Conservation (phyloP, 2,888 invertebrate species). For the Cataglyphis altisquamis region DNA sequence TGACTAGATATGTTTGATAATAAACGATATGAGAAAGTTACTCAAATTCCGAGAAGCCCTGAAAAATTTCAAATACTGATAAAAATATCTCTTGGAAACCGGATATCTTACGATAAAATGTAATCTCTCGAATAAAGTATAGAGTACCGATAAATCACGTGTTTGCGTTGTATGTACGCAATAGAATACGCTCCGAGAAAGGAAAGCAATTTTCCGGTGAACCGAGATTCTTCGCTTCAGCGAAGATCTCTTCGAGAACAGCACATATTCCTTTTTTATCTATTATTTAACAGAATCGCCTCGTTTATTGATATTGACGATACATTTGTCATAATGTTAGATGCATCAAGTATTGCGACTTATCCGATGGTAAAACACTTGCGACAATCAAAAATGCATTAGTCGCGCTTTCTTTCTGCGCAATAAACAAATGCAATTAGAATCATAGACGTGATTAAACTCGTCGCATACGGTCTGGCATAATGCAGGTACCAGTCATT, state of each 20-base stretch:
- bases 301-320: constrained; percentile 32
- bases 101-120: constrained; percentile 27
- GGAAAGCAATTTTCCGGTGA: constrained; percentile 40
- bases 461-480: constrained; percentile 12
- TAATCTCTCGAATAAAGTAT: constrained; percentile 22
- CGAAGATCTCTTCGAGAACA: background rate
- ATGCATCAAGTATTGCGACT: background rate
- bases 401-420: constrained; percentile 26
- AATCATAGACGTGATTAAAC: constrained; percentile 31
- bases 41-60: background rate
- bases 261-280: background rate
- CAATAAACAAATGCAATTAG: constrained; percentile 34
- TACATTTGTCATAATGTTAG: constrained; percentile 16
- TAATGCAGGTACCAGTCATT: constrained; percentile 18
- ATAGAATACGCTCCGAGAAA: background rate
- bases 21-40: background rate
- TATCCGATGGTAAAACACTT: constrained; percentile 25
- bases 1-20: background rate
- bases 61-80: background rate
- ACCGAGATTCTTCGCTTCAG: background rate
- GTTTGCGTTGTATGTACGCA: background rate
- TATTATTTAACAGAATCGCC: constrained; percentile 1
- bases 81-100: background rate
- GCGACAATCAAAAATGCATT: constrained; percentile 28
- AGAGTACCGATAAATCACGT: background rate